Evolutionary conservation across 2,113 vertebrate species (phyloP), one percentile per base, ranked within the genome.

Genomic region (Haemorhous mexicanus): DNA sequence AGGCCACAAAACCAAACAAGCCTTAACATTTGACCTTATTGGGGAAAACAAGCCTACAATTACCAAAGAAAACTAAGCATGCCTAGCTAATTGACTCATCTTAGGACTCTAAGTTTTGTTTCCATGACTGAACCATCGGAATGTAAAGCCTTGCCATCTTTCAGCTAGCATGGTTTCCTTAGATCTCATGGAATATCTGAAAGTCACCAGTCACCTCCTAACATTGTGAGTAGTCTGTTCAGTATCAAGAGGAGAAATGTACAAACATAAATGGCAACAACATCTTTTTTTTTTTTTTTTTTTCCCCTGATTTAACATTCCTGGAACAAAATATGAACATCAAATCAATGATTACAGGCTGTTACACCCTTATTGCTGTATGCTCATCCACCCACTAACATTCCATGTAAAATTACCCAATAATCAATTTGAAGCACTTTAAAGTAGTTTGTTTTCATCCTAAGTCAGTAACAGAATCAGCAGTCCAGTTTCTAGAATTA

Each of bases 11-110:
- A 97, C 97, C 95, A 97, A 97, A 96, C 92, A 94, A 91, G 89
- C 89, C 95, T 98, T 98, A 98, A 98, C 97, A 97, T 98, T 98
- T 98, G 98, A 98, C 98, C 97, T 92, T 91, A 43, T 3, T 74
- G 85, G 90, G 94, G 93, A 97, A 98, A 98, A 97, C 93, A 98
- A 98, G 96, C 96, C 93, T 92, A 55, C 91, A 92, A 93, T 97
- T 97, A 98, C 96, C 93, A 97, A 97, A 97, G 97, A 95, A 97
- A 97, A 94, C 97, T 94, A 98, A 97, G 97, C 96, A 94, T 94
- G 97, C 96, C 97, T 97, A 90, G 94, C 97, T 98, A 98, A 98
- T 98, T 97, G 97, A 96, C 93, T 96, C 96, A 97, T 97, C 93
- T 92, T 77, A 93, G 97, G 93, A 93, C 94, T 56, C 63, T 7